These are phyloP conservation scores for Octopus sinensis DNA, from an alignment of 1,140 invertebrate genomes.

Conservation along the genomic window DNA sequence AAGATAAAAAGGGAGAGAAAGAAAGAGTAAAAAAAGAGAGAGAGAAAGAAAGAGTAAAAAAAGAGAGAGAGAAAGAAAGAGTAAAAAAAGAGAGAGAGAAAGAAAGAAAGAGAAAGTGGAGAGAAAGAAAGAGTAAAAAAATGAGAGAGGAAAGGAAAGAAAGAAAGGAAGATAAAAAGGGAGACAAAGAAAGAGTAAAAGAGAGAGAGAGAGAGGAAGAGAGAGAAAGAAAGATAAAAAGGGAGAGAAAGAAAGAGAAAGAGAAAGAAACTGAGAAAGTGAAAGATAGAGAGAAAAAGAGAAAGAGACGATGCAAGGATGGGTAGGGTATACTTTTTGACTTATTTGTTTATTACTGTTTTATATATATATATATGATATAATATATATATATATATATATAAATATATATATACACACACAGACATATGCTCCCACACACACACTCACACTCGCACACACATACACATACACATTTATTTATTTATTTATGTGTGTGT, in stretches of 20 bases:
- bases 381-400: not conserved
- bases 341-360: not conserved
- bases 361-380: not conserved
- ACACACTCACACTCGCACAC: not conserved
- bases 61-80: not conserved
- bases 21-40: no score
- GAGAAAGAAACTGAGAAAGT: not conserved
- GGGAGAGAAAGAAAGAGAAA: not conserved
- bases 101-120: not conserved
- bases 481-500: not conserved
- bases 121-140: not conserved
- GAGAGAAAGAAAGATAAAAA: not conserved
- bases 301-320: not conserved
- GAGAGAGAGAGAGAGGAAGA: not conserved
- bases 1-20: no score
- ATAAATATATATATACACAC: not conserved
- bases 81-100: not conserved
- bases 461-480: slow-evolving; percentile 2
- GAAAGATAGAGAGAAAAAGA: not conserved
- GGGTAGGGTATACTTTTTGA: not conserved
- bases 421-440: not conserved
- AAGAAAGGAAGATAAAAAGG: not conserved
- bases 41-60: not conserved
- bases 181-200: not conserved
- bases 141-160: not conserved